Evolutionary conservation across 2,797 vertebrate species (phyloP), one percentile per base, ranked within the genome.

Genomic region (Phrynocephalus guinanensis): DNA sequence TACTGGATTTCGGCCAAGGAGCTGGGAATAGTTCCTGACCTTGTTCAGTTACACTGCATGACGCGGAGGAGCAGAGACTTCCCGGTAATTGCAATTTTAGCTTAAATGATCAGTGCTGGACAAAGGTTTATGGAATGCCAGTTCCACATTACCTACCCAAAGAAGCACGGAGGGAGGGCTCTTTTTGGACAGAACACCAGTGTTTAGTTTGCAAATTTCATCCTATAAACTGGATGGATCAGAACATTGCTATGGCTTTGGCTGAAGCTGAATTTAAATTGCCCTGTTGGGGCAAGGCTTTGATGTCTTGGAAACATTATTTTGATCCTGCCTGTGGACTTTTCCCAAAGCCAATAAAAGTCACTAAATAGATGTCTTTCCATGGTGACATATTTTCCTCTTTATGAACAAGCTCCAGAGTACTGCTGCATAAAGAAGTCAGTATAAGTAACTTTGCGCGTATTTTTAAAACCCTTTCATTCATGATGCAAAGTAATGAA

Each of bases 391-490:
- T 72, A 56, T 78, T 81, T 81, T 70, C 52, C 70, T 33, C 6
- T 79, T 88, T 88, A 72, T 79, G 76, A 79, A 88, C 52, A 56
- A 38, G 24, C 7, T 63, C 73, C 30, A 56, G 52, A 87, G 63
- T 50, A 70, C 20, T 66, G 67, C 82, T 84, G 50, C 48, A 33
- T 68, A 28, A 33, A 68, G 3, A 52, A 86, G 73, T 75, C 66
- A 48, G 86, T n/a, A 33, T 16, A 87, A 92, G 52, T 81, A 75
- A 88, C 86, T 89, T 86, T 68, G 38, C 44, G 10, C 50, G 26
- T 50, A 84, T 66, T 79, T 71, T 88, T 48, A 87, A 72, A 44
- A 38, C 8, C 28, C 52, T 63, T 79, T 38, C 82, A 79, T 80
- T 13, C 86, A 82, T 82, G 1, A 77, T 90, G 48, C 1, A 66